Evolutionary conservation across 2,797 vertebrate genomes (phyloP), one percentile per base, ranked within the genome.

Genomic region (Enteromius trimaculatus): DNA sequence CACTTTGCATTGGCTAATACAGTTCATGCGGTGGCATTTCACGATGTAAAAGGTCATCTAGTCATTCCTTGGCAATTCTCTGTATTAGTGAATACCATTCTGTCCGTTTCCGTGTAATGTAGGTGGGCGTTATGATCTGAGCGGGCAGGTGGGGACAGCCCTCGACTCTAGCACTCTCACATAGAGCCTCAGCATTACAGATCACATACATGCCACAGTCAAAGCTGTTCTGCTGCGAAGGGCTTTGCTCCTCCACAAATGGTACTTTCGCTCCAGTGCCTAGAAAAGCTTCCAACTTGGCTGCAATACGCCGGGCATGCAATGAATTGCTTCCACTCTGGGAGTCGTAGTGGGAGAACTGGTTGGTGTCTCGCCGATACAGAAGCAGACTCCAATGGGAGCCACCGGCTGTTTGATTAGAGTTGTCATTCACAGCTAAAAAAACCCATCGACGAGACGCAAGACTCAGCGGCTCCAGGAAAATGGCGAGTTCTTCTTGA

Each of bases 131-230:
- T 86, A 99, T 95, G 85, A 93, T 93, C 88, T 96, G 95, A 81
- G 95, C 88, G 1, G 94, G 90, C 3, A 96, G 93, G 49, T 93
- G 92, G 0, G 95, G 93, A 1, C 87, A 89, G 29, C 91, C 95
- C 88, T 94, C 93, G 44, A 92, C 91, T 89, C 90, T 88, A 3
- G 91, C 93, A 79, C 89, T 92, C 75, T 96, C 95, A 75, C 97
- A 98, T 88, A 99, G 90, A 82, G 92, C 95, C 91, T 99, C 97
- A 0, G 97, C 87, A 0, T 96, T 97, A 88, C 98, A 99, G 89
- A 99, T 96, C 64, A 99, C 97, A 0, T 99, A 99, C 98, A 99
- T 99, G 89, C 98, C 98, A 55, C 98, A 99, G 95, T 99, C 98
- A 26, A 97, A 99, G 94, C 97, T 98, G 94, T 99, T 99, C 91